These are phyloP conservation scores for Xestobium rufovillosum DNA, from an alignment of 2,888 invertebrate species.

Conservation along the genomic window DNA sequence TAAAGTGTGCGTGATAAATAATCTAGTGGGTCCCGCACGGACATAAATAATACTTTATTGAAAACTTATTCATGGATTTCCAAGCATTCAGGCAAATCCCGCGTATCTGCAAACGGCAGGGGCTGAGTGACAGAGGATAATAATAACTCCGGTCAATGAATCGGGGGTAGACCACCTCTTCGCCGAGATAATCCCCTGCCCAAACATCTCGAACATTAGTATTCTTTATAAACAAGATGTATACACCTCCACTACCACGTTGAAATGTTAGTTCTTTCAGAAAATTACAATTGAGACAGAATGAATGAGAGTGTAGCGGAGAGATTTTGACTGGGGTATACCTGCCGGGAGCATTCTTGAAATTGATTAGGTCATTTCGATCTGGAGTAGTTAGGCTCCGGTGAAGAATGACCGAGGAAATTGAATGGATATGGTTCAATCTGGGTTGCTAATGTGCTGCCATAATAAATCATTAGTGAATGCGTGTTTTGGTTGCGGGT, in stretches of 20 bases:
- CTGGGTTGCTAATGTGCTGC: slow-evolving; percentile 27
- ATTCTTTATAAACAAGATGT: neutral
- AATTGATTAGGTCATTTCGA: slow-evolving; percentile 23
- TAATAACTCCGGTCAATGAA: slow-evolving; percentile 23
- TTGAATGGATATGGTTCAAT: slow-evolving; percentile 29
- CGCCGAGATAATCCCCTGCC: slow-evolving; percentile 27
- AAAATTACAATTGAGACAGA: too few relatives aligned
- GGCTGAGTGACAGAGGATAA: slow-evolving; percentile 19
- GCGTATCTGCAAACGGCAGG: too few relatives aligned
- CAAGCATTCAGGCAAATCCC: too few relatives aligned
- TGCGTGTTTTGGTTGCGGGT: slow-evolving; percentile 38
- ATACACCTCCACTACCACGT: too few relatives aligned
- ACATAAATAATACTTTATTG: too few relatives aligned
- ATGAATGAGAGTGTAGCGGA: too few relatives aligned
- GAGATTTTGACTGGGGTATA: too few relatives aligned
- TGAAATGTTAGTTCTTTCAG: too few relatives aligned
- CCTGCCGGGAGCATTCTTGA: too few relatives aligned
- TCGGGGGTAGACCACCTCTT: slow-evolving; percentile 25
- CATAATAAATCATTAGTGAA: slow-evolving; percentile 37
- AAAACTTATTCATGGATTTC: too few relatives aligned
- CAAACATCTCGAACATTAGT: slow-evolving; percentile 16
- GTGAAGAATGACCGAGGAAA: slow-evolving; percentile 28
- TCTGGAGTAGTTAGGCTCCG: slow-evolving; percentile 17
- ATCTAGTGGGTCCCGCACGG: too few relatives aligned
- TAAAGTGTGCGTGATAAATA: too few relatives aligned